phyloP scores from a whole-genome alignment of 1,140 invertebrate genomes.

The Ylistrum balloti region DNA sequence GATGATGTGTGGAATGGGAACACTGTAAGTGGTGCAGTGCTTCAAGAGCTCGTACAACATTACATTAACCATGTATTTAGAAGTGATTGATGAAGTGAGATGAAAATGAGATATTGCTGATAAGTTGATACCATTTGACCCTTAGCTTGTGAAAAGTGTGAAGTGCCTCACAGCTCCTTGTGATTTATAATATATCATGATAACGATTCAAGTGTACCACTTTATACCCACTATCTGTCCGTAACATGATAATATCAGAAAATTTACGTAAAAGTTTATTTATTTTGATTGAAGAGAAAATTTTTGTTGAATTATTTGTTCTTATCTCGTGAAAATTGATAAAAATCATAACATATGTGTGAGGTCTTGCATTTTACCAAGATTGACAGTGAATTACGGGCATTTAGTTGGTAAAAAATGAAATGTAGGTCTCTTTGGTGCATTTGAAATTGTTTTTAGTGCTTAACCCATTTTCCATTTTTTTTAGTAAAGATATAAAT shows the following conservation, averaged over 20 bases:
- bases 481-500: too few relatives aligned
- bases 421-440: not conserved
- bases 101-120: not conserved
- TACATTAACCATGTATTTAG: not conserved
- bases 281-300: conserved; percentile 40
- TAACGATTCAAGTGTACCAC: not conserved
- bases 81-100: not conserved
- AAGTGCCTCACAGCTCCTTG: not conserved
- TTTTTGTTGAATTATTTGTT: not conserved
- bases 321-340: not conserved
- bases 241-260: not conserved
- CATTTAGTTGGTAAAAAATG: not conserved
- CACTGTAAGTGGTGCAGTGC: not conserved
- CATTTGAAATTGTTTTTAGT: not conserved
- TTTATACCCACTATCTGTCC: not conserved
- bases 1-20: conserved; percentile 23
- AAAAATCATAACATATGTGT: conserved; percentile 19
- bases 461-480: not conserved
- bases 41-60: not conserved
- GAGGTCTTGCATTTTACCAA: not conserved
- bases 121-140: conserved; percentile 18
- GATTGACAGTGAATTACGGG: not conserved
- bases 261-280: conserved; percentile 20
- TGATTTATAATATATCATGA: conserved; percentile 4
- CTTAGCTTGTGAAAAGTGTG: conserved; percentile 10